Conservation (phyloP, 2,797 vertebrate species). For the Acanthornis magna region DNA sequence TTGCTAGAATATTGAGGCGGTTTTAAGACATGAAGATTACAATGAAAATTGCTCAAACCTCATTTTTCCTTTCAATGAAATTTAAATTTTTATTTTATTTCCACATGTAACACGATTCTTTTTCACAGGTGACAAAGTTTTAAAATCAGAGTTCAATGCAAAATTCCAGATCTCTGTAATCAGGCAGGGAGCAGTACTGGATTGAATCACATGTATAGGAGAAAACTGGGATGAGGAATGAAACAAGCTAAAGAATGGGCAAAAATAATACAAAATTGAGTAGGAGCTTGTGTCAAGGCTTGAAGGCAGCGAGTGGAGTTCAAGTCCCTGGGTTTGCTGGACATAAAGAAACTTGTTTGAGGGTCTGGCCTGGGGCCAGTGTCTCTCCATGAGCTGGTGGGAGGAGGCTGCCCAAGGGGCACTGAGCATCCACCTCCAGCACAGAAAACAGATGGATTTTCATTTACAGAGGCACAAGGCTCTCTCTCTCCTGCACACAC, state of each 20-base stretch:
- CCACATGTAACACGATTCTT: neutral
- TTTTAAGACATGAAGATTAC: neutral
- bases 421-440: neutral
- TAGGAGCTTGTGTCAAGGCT: neutral
- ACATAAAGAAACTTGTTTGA: neutral
- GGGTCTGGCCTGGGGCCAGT: neutral
- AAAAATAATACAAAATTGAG: neutral
- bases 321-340: neutral
- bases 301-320: neutral
- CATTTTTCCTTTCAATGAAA: neutral
- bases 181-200: neutral
- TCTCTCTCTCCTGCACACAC: neutral
- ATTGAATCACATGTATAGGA: neutral
- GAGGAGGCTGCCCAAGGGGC: neutral
- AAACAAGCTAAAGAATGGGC: neutral
- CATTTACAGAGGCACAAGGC: neutral
- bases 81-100: neutral
- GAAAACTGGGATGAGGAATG: neutral
- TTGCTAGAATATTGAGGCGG: neutral
- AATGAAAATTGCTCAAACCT: neutral
- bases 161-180: neutral
- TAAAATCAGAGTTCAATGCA: neutral
- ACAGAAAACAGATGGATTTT: neutral
- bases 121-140: neutral
- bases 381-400: fast-evolving